Conservation (phyloP, 37 sponge, comb jelly and placozoan species). For the Spongilla lacustris region DNA sequence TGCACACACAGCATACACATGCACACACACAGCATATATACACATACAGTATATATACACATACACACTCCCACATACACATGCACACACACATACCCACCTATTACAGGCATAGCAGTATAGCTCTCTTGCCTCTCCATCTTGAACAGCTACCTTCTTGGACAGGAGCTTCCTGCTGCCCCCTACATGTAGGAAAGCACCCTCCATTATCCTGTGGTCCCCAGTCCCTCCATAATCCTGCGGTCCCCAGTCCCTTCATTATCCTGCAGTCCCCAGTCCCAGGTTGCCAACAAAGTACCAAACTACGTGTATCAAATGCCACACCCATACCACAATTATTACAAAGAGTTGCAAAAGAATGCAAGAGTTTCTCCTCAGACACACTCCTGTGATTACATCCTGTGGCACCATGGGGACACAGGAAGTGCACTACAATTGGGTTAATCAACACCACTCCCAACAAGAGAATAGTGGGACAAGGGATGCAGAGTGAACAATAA, state of each 20-base stretch:
- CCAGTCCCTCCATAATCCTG: no score
- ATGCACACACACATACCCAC: neutral
- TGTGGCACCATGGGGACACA: neutral
- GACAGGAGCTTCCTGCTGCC: neutral
- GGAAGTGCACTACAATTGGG: neutral
- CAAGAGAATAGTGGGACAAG: neutral
- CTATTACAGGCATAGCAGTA: neutral
- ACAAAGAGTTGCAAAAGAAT: no score
- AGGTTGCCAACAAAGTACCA: no score
- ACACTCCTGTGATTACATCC: no score
- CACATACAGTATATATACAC: neutral
- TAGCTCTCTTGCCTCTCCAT: neutral
- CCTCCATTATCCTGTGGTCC: no score
- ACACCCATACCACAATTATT: no score
- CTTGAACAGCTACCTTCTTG: neutral
- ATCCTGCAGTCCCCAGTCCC: no score
- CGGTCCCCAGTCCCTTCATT: no score
- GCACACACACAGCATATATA: neutral
- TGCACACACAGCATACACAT: neutral
- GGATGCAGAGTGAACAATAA: no score
- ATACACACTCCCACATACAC: neutral
- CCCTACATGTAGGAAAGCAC: neutral
- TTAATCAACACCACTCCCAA: conserved; percentile 1
- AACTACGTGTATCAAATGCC: no score
- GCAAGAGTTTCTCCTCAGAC: no score